Conservation (phyloP, 2,113 vertebrate species). For the Spizaetus ornatus region DNA sequence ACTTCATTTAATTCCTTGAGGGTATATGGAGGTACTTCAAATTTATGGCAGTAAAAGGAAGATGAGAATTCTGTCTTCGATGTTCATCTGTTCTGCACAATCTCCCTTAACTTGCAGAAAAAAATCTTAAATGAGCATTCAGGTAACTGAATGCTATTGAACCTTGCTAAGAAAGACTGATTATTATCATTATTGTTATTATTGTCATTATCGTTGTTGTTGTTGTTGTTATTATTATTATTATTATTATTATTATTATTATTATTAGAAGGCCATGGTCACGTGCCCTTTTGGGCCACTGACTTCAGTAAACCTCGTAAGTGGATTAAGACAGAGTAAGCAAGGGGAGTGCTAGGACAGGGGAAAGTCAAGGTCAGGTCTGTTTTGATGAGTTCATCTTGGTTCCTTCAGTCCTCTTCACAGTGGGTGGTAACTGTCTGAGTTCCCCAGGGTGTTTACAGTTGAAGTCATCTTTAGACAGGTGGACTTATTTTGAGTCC, state of each 20-base stretch:
- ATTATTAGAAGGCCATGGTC: neutral
- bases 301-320: neutral
- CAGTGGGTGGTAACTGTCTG: conserved; percentile 18
- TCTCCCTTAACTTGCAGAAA: neutral
- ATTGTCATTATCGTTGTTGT: neutral
- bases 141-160: neutral
- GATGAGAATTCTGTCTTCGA: neutral
- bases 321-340: neutral
- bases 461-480: conserved; percentile 32
- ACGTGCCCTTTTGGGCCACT: neutral
- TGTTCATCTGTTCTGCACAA: neutral
- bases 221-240: neutral
- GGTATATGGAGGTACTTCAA: neutral
- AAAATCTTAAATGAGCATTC: neutral
- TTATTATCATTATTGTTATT: neutral
- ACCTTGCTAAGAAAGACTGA: neutral
- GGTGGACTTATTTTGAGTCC: conserved; percentile 26
- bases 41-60: neutral
- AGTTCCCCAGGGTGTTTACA: neutral
- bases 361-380: conserved; percentile 1
- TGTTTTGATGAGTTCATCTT: conserved; percentile 23
- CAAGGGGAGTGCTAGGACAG: neutral
- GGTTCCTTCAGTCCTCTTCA: neutral
- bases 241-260: neutral
- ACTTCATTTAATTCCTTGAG: neutral